These are phyloP conservation scores for Macrosteles quadrilineatus DNA, from an alignment of 1,140 invertebrate genomes.

Conservation along the genomic window DNA sequence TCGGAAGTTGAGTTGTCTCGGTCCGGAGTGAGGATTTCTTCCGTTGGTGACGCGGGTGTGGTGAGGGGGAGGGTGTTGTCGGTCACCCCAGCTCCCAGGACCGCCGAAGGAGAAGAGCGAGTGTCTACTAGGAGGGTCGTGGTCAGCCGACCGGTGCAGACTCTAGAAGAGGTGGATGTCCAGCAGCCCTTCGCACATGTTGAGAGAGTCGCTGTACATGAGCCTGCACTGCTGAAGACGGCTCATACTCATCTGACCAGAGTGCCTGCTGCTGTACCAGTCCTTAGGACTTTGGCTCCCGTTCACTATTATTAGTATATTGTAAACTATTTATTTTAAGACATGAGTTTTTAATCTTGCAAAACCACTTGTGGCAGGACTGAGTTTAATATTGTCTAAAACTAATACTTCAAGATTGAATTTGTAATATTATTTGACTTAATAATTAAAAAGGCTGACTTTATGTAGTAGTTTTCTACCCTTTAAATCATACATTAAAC, in stretches of 20 bases:
- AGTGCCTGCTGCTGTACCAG: conserved; percentile 51
- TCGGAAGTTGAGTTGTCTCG: conserved; percentile 51
- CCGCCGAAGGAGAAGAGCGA: conserved; percentile 55
- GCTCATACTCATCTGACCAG: conserved; percentile 51
- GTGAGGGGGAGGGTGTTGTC: conserved; percentile 56
- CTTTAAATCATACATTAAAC: too few relatives aligned
- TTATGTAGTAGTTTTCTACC: too few relatives aligned
- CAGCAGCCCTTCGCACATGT: conserved; percentile 60
- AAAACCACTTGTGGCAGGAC: too few relatives aligned
- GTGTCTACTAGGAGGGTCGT: conserved; percentile 63
- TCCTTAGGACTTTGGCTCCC: conserved; percentile 49
- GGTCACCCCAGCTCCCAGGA: conserved; percentile 57
- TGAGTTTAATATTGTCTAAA: too few relatives aligned
- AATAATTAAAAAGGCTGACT: too few relatives aligned
- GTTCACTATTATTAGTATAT: too few relatives aligned
- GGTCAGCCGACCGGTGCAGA: conserved; percentile 62
- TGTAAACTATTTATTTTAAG: too few relatives aligned
- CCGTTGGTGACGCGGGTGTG: conserved; percentile 49
- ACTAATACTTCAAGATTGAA: too few relatives aligned
- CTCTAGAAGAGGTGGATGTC: conserved; percentile 59
- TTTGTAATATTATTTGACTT: too few relatives aligned
- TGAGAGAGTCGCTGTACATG: conserved; percentile 52
- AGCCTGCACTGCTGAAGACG: conserved; percentile 55
- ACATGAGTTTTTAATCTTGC: too few relatives aligned
- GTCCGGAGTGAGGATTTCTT: conserved; percentile 40